phyloP scores from a whole-genome alignment of 64 coral and sea anemone species.

The Hydrozoanthus tunicans region DNA sequence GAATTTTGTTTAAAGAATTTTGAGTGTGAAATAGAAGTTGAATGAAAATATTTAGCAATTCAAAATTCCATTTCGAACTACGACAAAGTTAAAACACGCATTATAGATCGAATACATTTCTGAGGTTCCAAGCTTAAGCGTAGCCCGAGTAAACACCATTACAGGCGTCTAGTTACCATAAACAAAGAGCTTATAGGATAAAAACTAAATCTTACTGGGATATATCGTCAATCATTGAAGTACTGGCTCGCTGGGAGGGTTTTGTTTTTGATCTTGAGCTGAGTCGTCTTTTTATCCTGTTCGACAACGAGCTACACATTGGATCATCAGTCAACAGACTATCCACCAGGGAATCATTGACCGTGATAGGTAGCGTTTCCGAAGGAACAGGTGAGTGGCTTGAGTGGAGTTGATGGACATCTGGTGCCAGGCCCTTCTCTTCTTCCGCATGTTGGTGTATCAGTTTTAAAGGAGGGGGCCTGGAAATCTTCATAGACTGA shows the following conservation, averaged over 20 bases:
- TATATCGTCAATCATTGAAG: conserved; percentile 79
- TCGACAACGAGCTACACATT: conserved; percentile 37
- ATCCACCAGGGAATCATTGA: conserved; percentile 10
- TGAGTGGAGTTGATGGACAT: conserved; percentile 41
- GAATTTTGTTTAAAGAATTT: no score
- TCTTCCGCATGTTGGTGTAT: conserved; percentile 64
- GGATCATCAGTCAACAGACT: conserved; percentile 23
- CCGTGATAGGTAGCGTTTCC: neutral
- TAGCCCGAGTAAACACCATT: no score
- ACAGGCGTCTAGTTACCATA: no score
- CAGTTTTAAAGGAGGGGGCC: conserved; percentile 56
- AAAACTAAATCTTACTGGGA: conserved; percentile 7
- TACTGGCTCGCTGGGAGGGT: conserved; percentile 64
- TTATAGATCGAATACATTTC: no score
- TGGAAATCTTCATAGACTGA: conserved; percentile 39
- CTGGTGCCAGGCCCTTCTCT: conserved; percentile 32
- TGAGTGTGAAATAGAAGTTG: no score
- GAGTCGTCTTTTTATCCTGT: conserved; percentile 65
- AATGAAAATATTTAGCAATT: no score
- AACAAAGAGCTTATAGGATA: no score
- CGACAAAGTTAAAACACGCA: no score
- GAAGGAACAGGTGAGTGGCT: conserved; percentile 52
- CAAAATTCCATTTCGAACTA: no score
- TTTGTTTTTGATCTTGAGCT: conserved; percentile 56
- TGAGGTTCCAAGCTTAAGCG: no score